Evolutionary conservation across 2,797 vertebrate genomes (phyloP).

Genomic region (Tadarida brasiliensis): DNA sequence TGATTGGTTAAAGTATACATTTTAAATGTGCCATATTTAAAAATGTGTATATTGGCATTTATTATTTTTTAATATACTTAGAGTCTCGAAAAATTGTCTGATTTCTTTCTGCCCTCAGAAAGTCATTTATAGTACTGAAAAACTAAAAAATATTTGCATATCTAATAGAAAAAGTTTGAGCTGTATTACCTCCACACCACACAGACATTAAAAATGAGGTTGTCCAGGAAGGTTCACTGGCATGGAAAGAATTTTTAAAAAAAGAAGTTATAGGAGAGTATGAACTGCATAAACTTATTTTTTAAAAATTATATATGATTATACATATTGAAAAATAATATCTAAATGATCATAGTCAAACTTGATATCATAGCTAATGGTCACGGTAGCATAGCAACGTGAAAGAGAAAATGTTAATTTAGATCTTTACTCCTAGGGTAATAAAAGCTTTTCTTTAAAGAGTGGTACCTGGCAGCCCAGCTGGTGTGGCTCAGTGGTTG

Average conservation of each 20-base stretch:
- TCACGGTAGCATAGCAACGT: not conserved
- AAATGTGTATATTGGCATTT: not conserved
- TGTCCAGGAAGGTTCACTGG: not conserved
- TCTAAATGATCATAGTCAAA: not conserved
- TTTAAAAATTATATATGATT: not conserved
- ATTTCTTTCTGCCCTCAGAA: not conserved
- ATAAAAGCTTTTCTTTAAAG: not conserved
- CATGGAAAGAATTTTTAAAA: not conserved
- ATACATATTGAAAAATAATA: conserved; percentile 23
- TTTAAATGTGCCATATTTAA: conserved; percentile 21
- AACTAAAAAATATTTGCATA: not conserved
- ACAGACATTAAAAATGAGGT: conserved; percentile 8
- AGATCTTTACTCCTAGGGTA: not conserved
- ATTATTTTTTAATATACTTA: not conserved
- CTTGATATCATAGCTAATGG: not conserved
- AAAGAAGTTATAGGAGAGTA: not conserved
- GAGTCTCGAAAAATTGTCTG: not conserved
- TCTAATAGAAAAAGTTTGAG: not conserved
- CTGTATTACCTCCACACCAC: not conserved
- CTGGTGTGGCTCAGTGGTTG: too few relatives aligned
- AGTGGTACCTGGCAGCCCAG: not conserved
- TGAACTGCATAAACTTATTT: not conserved
- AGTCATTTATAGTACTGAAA: conserved; percentile 33
- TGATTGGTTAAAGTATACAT: not conserved
- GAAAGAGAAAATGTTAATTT: not conserved